Evolutionary conservation across 1,140 invertebrate genomes (phyloP).

Genomic region (Scaptodrosophila lebanonensis): DNA sequence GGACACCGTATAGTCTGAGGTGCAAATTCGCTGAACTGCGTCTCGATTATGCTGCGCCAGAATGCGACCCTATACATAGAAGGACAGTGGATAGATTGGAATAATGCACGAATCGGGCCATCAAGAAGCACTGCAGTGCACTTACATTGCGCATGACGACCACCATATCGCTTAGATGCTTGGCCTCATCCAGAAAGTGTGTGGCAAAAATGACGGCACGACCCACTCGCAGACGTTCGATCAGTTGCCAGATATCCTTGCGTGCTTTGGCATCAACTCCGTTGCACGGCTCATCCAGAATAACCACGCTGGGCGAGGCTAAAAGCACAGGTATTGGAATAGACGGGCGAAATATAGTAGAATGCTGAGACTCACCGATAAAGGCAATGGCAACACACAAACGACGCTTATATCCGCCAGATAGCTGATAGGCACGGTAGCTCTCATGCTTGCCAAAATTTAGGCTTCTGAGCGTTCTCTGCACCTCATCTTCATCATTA

Average conservation of each 20-base stretch:
- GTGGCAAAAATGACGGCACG: constrained; percentile 85
- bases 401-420: constrained; percentile 81
- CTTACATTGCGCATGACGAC: constrained; percentile 82
- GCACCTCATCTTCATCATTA: constrained; percentile 34
- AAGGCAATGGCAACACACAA: constrained; percentile 84
- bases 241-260: constrained; percentile 86
- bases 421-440: constrained; percentile 79
- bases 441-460: constrained; percentile 79
- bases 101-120: background rate
- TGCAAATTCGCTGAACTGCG: constrained; percentile 57
- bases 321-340: background rate
- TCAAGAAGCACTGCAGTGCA: background rate
- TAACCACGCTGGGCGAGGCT: constrained; percentile 82
- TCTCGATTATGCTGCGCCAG: constrained; percentile 70
- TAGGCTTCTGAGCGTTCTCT: constrained; percentile 79
- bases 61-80: constrained; percentile 57
- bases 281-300: constrained; percentile 90
- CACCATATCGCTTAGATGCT: constrained; percentile 82
- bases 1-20: constrained; percentile 48
- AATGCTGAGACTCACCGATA: constrained; percentile 81
- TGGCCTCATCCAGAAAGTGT: constrained; percentile 84
- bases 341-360: background rate
- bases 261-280: constrained; percentile 87
- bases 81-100: background rate
- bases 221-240: constrained; percentile 82